phyloP scores from a whole-genome alignment of 2,797 vertebrate species.

The Peromyscus melanophrys region DNA sequence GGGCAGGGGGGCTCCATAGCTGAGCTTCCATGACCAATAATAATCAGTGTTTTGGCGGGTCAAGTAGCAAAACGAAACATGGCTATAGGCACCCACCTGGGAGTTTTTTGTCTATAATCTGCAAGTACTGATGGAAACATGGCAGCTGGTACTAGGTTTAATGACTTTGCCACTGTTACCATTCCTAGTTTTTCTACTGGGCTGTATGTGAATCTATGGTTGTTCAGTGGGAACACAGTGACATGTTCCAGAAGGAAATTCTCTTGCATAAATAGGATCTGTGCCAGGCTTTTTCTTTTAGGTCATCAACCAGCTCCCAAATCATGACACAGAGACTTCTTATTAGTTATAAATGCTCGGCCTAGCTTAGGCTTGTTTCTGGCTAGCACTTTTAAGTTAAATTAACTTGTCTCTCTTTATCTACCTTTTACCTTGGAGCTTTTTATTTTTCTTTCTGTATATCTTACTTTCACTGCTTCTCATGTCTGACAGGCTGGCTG shows the following conservation, averaged over 20 bases:
- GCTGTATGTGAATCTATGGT: not conserved
- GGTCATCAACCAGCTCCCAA: not conserved
- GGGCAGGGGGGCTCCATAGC: not conserved
- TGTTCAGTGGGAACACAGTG: not conserved
- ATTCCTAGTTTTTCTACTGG: not conserved
- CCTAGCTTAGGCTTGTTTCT: not conserved
- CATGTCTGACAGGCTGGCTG: no score
- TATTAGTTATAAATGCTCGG: not conserved
- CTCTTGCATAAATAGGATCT: not conserved
- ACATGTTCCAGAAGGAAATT: not conserved
- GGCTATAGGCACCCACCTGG: rapidly evolving
- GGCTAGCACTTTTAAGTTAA: no score
- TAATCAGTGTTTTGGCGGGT: not conserved
- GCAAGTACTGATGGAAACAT: rapidly evolving
- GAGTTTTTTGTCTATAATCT: not conserved
- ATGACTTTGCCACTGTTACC: not conserved
- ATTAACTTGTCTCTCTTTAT: not conserved
- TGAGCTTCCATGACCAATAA: rapidly evolving
- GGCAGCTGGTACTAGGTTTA: rapidly evolving
- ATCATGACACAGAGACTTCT: not conserved
- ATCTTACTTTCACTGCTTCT: not conserved
- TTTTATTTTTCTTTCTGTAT: not conserved
- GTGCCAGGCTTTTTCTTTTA: not conserved
- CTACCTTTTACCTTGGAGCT: not conserved
- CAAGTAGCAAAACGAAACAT: not conserved